Evolutionary conservation across 2,113 vertebrate species (phyloP).

Genomic region (Oxyruncus cristatus): DNA sequence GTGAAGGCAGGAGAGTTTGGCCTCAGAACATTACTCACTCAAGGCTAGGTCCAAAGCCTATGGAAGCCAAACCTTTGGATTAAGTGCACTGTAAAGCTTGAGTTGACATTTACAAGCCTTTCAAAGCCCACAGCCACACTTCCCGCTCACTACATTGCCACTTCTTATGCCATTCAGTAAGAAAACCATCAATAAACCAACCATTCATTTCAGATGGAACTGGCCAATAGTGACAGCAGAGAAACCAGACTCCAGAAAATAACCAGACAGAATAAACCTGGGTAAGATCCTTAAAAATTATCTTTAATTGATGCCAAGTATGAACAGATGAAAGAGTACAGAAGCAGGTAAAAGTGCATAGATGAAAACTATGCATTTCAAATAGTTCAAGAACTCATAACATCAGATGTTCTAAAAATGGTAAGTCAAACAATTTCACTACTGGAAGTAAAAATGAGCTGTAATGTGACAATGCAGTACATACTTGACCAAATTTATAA

Average conservation of each 20-base stretch:
- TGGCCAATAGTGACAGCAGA: neutral
- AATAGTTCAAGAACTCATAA: constrained; percentile 77
- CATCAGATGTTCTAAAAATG: constrained; percentile 67
- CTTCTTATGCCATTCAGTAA: neutral
- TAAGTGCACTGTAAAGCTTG: neutral
- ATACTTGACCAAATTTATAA: constrained; percentile 65
- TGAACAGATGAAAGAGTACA: constrained; percentile 89
- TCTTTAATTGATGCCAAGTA: constrained; percentile 90
- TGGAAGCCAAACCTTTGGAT: neutral
- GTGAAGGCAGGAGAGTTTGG: neutral
- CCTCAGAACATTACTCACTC: neutral
- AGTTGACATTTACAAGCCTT: neutral
- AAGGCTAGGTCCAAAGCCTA: neutral
- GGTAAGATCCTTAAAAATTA: constrained; percentile 87
- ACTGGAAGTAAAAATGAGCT: constrained; percentile 52
- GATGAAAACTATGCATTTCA: constrained; percentile 89
- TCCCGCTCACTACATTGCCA: neutral
- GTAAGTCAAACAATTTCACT: constrained; percentile 56
- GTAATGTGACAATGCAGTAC: constrained; percentile 57
- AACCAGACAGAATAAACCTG: constrained; percentile 68
- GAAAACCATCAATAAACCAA: neutral
- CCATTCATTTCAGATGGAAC: neutral
- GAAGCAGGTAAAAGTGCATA: constrained; percentile 88
- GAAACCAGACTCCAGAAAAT: constrained; percentile 67
- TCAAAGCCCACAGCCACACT: neutral